Evolutionary conservation across 2,888 invertebrate species (phyloP).

Genomic region (Syrphus vitripennis): DNA sequence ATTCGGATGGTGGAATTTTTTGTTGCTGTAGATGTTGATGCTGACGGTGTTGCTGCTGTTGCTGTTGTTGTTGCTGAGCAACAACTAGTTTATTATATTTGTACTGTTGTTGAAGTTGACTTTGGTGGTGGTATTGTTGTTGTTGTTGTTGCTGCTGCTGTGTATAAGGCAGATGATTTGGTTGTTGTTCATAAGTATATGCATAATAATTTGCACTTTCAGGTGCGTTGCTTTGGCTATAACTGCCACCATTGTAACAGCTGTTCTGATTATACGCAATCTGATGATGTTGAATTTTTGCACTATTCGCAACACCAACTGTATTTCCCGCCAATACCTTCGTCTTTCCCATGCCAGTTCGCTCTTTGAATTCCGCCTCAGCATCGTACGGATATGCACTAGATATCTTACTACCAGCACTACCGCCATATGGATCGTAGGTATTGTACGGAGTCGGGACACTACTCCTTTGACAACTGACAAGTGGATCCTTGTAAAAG

Average conservation of each 20-base stretch:
- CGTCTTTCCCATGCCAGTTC: constrained; percentile 54
- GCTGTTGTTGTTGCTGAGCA: constrained; percentile 42
- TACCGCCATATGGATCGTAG: constrained; percentile 71
- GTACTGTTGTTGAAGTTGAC: constrained; percentile 30
- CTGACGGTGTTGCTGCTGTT: constrained; percentile 35
- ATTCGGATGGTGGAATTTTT: constrained; percentile 62
- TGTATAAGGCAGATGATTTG: neutral
- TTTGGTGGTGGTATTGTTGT: constrained; percentile 20
- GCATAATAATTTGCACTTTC: constrained; percentile 56
- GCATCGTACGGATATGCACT: constrained; percentile 64
- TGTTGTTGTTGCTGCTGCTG: constrained; percentile 31
- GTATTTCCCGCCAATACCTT: constrained; percentile 46
- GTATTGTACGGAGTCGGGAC: constrained; percentile 53
- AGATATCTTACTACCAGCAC: constrained; percentile 35
- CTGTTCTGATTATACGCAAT: constrained; percentile 48
- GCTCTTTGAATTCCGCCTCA: constrained; percentile 60
- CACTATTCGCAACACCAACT: neutral
- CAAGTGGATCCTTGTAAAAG: constrained; percentile 61
- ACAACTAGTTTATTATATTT: constrained; percentile 17
- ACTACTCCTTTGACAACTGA: constrained; percentile 56
- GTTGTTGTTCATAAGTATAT: constrained; percentile 58
- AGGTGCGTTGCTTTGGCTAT: constrained; percentile 16
- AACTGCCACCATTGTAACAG: constrained; percentile 49
- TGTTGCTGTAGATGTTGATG: constrained; percentile 36
- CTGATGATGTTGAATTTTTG: constrained; percentile 47